Conservation (phyloP, 2,888 invertebrate genomes). For the Pachliopta kotzebuea region DNA sequence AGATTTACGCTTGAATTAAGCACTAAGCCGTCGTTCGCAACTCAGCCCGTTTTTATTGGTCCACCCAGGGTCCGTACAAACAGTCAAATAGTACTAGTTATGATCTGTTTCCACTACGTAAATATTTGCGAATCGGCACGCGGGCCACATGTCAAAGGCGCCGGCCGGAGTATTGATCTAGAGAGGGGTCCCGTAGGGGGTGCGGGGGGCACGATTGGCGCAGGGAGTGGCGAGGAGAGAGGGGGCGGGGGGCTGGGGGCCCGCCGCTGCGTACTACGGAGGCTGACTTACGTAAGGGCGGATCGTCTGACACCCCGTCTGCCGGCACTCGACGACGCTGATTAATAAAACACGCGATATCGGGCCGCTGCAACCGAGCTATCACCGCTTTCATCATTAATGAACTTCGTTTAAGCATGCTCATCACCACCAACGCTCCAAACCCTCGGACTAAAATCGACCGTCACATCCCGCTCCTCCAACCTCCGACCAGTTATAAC, state of each 20-base stretch:
- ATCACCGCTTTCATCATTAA: conserved; percentile 54
- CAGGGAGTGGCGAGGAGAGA: not conserved
- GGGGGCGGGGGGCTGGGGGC: conserved; percentile 36
- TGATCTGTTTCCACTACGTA: conserved; percentile 77
- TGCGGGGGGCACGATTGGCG: too few species aligned
- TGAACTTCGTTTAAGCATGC: conserved; percentile 48
- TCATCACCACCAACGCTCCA: conserved; percentile 33
- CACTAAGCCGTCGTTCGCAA: conserved; percentile 36
- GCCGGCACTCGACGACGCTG: conserved; percentile 52
- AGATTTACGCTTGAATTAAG: conserved; percentile 21
- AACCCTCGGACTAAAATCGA: conserved; percentile 19
- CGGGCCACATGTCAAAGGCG: conserved; percentile 78
- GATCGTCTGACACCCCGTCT: conserved; percentile 74
- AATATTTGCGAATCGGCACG: conserved; percentile 75
- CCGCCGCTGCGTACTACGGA: conserved; percentile 49
- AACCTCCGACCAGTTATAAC: conserved; percentile 17
- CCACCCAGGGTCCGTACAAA: conserved; percentile 44
- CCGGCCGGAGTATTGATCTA: conserved; percentile 79
- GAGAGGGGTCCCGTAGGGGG: conserved; percentile 42
- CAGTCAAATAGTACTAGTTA: conserved; percentile 66
- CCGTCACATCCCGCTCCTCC: conserved; percentile 14
- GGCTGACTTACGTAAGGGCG: conserved; percentile 73
- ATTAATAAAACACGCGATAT: conserved; percentile 73
- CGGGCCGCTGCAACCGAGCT: conserved; percentile 57
- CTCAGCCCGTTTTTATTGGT: conserved; percentile 47